phyloP scores from a whole-genome alignment of 2,797 vertebrate genomes.

The Knipowitschia caucasica region DNA sequence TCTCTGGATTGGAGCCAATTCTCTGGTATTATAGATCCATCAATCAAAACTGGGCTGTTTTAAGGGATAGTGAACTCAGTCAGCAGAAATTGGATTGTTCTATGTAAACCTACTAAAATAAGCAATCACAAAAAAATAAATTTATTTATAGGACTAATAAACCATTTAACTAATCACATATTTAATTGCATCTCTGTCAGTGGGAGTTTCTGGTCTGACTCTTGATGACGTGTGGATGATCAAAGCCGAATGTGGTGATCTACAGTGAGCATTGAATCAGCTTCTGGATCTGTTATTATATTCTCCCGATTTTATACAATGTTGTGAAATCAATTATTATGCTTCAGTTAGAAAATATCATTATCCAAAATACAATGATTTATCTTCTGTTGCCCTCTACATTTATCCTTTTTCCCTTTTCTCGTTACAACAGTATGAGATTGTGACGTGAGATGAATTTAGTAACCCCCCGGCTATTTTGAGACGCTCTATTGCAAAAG shows the following conservation, averaged over 20 bases:
- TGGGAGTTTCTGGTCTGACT: constrained; percentile 15
- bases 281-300: neutral
- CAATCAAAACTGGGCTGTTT: no score
- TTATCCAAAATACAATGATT: no score
- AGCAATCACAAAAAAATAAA: no score
- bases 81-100: no score
- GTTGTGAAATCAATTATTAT: neutral
- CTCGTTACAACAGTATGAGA: neutral
- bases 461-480: neutral
- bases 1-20: no score
- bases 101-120: no score
- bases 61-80: no score
- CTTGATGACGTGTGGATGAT: constrained; percentile 4
- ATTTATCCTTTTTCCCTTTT: neutral
- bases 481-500: constrained; percentile 15
- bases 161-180: no score
- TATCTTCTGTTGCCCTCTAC: no score
- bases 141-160: no score
- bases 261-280: neutral
- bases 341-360: neutral
- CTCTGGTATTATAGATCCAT: no score
- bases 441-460: neutral
- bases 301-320: neutral
- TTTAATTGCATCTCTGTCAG: constrained; percentile 29
- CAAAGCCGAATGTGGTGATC: constrained; percentile 4